Percentiles rank a stretch among this genome's conserved stretches.
These are phyloP conservation scores for Drosophila mauritiana DNA, from an alignment of 1,140 invertebrate genomes.

Conservation along the genomic window DNA sequence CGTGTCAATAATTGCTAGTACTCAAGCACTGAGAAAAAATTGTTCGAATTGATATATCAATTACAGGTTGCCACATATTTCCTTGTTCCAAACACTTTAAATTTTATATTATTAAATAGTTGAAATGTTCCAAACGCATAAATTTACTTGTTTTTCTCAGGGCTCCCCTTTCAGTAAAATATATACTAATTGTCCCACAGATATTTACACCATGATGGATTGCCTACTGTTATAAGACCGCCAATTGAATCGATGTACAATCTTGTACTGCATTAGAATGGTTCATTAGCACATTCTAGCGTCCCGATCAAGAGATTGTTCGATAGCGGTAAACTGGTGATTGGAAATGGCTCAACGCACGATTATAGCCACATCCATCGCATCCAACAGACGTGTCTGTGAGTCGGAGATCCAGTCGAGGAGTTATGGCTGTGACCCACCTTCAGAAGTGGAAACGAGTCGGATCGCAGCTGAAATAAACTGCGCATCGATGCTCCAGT, in stretches of 20 bases:
- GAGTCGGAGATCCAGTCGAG: constrained; percentile 23
- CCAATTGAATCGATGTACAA: constrained; percentile 7
- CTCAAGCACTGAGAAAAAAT: not conserved
- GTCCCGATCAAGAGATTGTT: constrained; percentile 68
- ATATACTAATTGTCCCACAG: constrained; percentile 4
- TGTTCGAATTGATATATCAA: not conserved
- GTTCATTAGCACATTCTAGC: constrained; percentile 72
- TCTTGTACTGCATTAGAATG: constrained; percentile 26
- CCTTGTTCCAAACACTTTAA: too few relatives aligned
- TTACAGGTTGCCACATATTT: not conserved
- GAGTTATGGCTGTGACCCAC: constrained; percentile 80
- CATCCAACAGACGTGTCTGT: constrained; percentile 26
- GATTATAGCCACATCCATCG: constrained; percentile 34
- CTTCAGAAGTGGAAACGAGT: constrained; percentile 70
- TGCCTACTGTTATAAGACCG: constrained; percentile 16
- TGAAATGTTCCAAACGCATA: too few relatives aligned
- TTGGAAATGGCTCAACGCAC: constrained; percentile 66
- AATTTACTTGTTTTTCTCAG: too few relatives aligned
- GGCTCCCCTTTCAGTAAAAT: not conserved
- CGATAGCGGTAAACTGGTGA: constrained; percentile 72
- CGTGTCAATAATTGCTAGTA: constrained; percentile 3
- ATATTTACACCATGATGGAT: not conserved
- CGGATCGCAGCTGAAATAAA: constrained; percentile 45
- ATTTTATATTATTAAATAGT: too few relatives aligned
- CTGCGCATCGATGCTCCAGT: constrained; percentile 74